Conservation (phyloP, 2,888 invertebrate species). For the Spialia ferax region DNA sequence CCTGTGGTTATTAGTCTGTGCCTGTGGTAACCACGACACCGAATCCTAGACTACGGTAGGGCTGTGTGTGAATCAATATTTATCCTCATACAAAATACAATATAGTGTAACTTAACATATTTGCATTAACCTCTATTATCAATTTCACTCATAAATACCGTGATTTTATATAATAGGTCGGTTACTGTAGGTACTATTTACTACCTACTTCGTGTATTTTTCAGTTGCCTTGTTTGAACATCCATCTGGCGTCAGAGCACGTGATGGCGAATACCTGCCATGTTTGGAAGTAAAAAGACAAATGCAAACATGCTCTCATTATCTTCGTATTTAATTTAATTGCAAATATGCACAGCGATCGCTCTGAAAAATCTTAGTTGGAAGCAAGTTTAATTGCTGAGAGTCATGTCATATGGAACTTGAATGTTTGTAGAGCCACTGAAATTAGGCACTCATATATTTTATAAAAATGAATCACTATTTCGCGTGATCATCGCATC, state of each 20-base stretch:
- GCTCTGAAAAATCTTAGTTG: not conserved
- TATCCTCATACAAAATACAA: not conserved
- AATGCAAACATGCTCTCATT: conserved; percentile 13
- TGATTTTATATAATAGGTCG: not conserved
- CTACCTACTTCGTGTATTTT: conserved; percentile 13
- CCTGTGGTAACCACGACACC: too few species aligned
- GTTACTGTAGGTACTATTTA: too few species aligned
- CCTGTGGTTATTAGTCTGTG: too few species aligned
- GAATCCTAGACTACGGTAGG: too few species aligned
- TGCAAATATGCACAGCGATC: conserved; percentile 26
- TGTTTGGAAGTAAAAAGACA: conserved; percentile 34
- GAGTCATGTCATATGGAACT: too few species aligned
- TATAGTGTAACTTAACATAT: not conserved
- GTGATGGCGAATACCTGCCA: conserved; percentile 23
- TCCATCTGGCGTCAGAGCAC: conserved; percentile 27
- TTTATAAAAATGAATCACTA: too few species aligned
- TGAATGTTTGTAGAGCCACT: too few species aligned
- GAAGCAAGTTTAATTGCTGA: not conserved
- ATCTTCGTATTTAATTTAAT: conserved; percentile 30
- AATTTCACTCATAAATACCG: conserved; percentile 28
- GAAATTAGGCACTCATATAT: too few species aligned
- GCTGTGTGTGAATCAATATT: too few species aligned
- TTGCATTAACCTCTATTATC: conserved; percentile 15
- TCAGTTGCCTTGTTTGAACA: conserved; percentile 14
- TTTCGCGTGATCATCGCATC: too few species aligned